Conservation (phyloP, 2,888 invertebrate genomes). For the Meiosimyza platycephala region DNA sequence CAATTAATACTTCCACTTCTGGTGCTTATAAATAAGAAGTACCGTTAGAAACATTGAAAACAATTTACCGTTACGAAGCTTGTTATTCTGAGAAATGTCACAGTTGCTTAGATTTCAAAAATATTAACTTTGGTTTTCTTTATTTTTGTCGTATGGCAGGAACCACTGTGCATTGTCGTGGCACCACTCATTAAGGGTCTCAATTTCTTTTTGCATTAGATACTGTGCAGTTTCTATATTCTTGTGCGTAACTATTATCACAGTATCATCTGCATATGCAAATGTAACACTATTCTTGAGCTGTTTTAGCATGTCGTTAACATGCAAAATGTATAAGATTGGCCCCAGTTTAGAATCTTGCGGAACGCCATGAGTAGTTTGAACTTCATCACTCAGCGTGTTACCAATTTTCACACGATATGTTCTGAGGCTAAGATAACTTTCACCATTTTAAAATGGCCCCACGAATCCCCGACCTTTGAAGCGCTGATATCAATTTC, state of each 20-base stretch:
- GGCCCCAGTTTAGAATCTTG: conserved; percentile 28
- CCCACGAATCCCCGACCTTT: conserved; percentile 14
- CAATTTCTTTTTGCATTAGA: background rate
- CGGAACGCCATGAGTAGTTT: conserved; percentile 17
- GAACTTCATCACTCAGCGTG: background rate
- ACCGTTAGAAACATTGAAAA: too few species aligned
- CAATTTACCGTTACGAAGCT: too few species aligned
- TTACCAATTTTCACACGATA: background rate
- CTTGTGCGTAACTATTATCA: background rate
- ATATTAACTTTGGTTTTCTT: too few species aligned
- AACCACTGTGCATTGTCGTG: too few species aligned
- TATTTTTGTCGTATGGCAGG: too few species aligned
- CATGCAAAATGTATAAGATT: background rate
- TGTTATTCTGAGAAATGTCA: too few species aligned
- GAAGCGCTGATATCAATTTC: background rate
- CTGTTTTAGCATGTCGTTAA: background rate
- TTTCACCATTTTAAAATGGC: background rate
- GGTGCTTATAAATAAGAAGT: too few species aligned
- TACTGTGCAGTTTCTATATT: background rate
- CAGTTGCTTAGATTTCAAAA: too few species aligned
- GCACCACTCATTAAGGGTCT: background rate
- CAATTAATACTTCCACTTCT: too few species aligned
- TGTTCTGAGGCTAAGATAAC: background rate
- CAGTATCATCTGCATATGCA: background rate
- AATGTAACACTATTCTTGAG: background rate